Evolutionary conservation across 2,113 vertebrate species (phyloP).

Genomic region (Chionodraco myersi): DNA sequence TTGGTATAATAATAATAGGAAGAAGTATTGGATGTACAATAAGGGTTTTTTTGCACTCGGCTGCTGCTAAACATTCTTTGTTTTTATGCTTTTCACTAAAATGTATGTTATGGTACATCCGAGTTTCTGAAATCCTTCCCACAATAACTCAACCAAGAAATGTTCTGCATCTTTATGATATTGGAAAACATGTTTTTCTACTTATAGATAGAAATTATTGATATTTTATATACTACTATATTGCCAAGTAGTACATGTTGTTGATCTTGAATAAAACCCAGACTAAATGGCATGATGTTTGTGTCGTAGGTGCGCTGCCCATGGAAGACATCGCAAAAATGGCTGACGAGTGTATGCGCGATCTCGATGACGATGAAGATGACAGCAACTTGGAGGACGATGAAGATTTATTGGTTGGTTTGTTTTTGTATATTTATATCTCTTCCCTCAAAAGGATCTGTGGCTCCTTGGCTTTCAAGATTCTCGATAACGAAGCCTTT

Average conservation of each 20-base stretch:
- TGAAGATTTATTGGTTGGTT: constrained; percentile 92
- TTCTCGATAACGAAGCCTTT: not conserved
- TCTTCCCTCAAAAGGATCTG: not conserved
- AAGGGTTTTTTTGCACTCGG: not conserved
- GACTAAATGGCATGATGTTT: constrained; percentile 10
- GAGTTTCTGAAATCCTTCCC: not conserved
- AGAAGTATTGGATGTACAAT: not conserved
- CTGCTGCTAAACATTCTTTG: not conserved
- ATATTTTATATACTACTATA: not conserved
- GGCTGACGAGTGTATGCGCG: constrained; percentile 94
- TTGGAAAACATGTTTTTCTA: no score
- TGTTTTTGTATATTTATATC: not conserved
- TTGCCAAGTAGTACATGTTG: not conserved
- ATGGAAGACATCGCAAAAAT: constrained; percentile 95
- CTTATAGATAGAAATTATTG: not conserved
- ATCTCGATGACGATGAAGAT: constrained; percentile 88
- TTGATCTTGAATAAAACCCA: not conserved
- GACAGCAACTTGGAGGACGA: constrained; percentile 85
- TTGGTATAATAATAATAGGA: not conserved
- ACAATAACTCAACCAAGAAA: not conserved
- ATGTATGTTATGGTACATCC: not conserved
- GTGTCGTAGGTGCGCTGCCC: constrained; percentile 88
- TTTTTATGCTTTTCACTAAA: not conserved
- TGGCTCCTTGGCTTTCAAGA: no score
- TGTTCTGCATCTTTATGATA: not conserved